Evolutionary conservation across 2,113 vertebrate genomes (phyloP), one percentile per base, ranked within the genome.

Genomic region (Anguilla japonica): DNA sequence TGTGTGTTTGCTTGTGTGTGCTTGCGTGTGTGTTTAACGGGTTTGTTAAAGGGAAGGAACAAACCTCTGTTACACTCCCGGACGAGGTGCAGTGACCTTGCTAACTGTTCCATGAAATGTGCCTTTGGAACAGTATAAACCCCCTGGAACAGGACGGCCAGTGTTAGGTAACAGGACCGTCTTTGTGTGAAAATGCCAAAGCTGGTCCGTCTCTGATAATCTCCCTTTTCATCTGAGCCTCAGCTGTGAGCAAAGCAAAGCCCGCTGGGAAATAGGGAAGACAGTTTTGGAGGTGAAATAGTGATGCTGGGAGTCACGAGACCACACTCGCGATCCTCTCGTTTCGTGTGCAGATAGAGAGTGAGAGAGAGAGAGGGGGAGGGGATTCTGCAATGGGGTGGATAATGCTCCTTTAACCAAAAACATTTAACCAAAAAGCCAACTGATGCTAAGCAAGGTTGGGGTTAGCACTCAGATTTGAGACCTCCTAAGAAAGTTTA

Each of bases 51-150:
- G 94, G 90, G 83, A 91, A 91, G 90, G 40, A 87, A 80, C 90
- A 89, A 80, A 87, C 87, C 91, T 87, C 75, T 82, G 88, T 63
- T 86, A 86, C 91, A 91, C 93, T 92, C 92, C 84, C 90, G 92
- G 91, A 93, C 89, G 88, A 92, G 87, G 86, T 91, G 87, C 90
- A 93, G 90, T 94, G 91, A 95, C 90, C 91, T 91, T 93, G 89
- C 93, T 94, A 93, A 92, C 87, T 90, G 88, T 92, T 93, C 89
- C 92, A 93, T 93, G 92, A 96, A 95, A 93, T 92, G 87, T 56
- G 85, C 91, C 89, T 93, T 93, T 92, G 91, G 85, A 91, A 88
- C 82, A 90, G 87, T 22, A 80, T 90, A 93, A 92, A 89, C 18
- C 85, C 93, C 84, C 90, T 84, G 9, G 84, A 93, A 93, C 86